Conservation (phyloP, 2,113 vertebrate species). For the Xyrauchen texanus region DNA sequence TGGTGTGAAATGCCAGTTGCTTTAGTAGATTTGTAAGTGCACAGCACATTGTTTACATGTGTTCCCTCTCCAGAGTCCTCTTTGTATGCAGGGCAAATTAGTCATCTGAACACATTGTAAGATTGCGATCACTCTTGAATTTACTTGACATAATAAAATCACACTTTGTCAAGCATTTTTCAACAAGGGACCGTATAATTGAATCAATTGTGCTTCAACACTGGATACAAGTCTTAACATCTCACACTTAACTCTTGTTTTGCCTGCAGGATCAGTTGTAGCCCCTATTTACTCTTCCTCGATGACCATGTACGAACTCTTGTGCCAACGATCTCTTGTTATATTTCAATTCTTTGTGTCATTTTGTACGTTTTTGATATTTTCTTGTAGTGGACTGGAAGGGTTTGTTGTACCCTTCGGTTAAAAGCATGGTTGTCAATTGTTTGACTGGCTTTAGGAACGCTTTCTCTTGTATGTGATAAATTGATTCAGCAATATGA, state of each 20-base stretch:
- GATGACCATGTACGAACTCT: neutral
- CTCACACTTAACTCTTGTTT: neutral
- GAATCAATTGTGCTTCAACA: neutral
- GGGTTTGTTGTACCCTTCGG: neutral
- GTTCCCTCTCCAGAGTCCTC: neutral
- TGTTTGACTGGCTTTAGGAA: neutral
- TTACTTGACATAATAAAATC: neutral
- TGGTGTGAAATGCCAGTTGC: constrained; percentile 50
- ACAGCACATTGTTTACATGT: neutral
- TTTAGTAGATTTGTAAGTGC: constrained; percentile 38
- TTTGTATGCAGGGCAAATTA: neutral
- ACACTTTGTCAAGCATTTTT: constrained; percentile 4
- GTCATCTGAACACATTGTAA: neutral
- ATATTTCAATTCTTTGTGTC: neutral
- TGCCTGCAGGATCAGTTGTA: neutral
- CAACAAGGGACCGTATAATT: constrained; percentile 3
- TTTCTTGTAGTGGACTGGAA: neutral
- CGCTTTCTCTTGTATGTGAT: neutral
- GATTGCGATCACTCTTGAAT: neutral
- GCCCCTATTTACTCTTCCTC: too few species aligned
- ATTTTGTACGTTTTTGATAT: neutral
- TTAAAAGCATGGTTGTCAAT: neutral
- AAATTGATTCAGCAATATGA: neutral
- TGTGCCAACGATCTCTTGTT: constrained; percentile 57
- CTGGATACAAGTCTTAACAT: too few species aligned